These are phyloP conservation scores for Agrotis puta DNA, from an alignment of 2,888 invertebrate species.

Conservation along the genomic window DNA sequence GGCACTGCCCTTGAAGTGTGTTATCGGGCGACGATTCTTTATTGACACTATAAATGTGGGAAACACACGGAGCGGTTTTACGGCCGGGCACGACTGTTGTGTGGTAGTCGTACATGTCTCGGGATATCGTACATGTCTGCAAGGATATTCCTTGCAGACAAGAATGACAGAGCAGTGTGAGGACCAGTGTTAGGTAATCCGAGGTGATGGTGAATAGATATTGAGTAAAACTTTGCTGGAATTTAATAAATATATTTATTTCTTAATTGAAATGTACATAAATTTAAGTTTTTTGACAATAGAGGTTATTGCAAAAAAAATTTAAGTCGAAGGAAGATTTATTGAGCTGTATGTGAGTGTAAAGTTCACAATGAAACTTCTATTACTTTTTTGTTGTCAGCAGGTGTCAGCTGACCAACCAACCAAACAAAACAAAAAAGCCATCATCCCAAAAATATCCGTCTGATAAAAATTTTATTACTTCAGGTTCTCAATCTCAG, in stretches of 20 bases:
- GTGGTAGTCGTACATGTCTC: constrained; percentile 34
- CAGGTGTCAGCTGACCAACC: neutral
- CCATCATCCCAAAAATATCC: neutral
- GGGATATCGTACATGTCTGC: constrained; percentile 46
- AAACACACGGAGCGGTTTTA: constrained; percentile 76
- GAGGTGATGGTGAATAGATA: neutral
- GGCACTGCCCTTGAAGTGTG: constrained; percentile 84
- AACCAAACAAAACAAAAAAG: constrained; percentile 8
- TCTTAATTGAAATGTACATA: no score
- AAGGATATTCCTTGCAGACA: constrained; percentile 11
- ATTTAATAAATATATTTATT: neutral
- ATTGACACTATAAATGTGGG: constrained; percentile 83
- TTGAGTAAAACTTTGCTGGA: neutral
- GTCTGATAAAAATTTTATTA: constrained; percentile 24
- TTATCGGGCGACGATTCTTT: constrained; percentile 87
- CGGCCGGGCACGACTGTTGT: constrained; percentile 48
- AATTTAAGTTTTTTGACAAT: neutral
- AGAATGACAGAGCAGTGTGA: constrained; percentile 20
- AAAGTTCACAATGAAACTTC: neutral
- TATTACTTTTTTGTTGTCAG: neutral
- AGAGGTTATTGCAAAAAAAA: neutral
- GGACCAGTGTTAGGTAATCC: neutral
- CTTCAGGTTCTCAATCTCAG: constrained; percentile 15
- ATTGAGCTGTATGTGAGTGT: neutral
- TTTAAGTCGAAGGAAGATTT: neutral